These are phyloP conservation scores for Tridacna gigas DNA, from an alignment of 2,888 invertebrate species.

Conservation along the genomic window DNA sequence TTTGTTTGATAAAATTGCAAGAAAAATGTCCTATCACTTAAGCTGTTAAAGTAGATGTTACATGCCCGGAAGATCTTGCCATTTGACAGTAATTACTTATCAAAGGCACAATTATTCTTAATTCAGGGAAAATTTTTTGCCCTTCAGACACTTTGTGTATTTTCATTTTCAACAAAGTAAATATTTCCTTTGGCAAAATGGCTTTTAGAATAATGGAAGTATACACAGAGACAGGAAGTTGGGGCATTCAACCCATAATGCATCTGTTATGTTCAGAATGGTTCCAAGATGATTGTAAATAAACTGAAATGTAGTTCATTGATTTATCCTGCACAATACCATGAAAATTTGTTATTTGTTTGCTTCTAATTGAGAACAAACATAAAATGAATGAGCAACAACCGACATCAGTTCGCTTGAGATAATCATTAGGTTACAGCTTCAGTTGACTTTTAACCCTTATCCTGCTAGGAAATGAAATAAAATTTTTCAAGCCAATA, in stretches of 20 bases:
- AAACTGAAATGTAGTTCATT: conserved; percentile 38
- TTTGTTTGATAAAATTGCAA: too few relatives aligned
- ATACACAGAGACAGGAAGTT: conserved; percentile 39
- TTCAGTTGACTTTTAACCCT: too few relatives aligned
- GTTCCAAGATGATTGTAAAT: conserved; percentile 46
- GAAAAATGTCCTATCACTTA: too few relatives aligned
- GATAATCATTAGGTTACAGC: too few relatives aligned
- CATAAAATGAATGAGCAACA: too few relatives aligned
- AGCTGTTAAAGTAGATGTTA: too few relatives aligned
- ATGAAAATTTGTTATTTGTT: too few relatives aligned
- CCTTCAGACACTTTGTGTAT: conserved; percentile 6
- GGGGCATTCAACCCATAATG: conserved; percentile 48
- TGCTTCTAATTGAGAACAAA: too few relatives aligned
- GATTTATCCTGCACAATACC: not conserved
- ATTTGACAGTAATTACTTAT: not conserved
- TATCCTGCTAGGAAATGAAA: too few relatives aligned
- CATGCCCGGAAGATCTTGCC: too few relatives aligned
- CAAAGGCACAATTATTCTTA: not conserved
- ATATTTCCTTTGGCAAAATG: conserved; percentile 53
- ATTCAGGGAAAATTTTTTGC: conserved; percentile 18
- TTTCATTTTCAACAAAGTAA: conserved; percentile 30
- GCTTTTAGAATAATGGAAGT: conserved; percentile 33
- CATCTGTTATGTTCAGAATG: conserved; percentile 43
- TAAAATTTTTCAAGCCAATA: too few relatives aligned
- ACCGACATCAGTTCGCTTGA: too few relatives aligned